phyloP scores from a whole-genome alignment of 2,113 vertebrate species.

The Pyxicephalus adspersus region DNA sequence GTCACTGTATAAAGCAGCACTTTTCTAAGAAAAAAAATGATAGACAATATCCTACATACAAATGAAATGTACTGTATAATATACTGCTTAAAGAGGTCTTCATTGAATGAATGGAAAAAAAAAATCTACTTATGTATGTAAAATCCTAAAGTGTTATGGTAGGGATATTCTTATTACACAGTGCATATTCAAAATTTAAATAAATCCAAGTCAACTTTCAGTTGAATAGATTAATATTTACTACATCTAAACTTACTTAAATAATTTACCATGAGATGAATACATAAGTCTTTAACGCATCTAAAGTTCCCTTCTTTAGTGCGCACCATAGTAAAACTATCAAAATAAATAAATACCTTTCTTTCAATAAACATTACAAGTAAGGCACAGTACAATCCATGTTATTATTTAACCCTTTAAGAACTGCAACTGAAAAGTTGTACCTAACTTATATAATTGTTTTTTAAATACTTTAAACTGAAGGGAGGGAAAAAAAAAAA shows the following conservation, averaged over 20 bases:
- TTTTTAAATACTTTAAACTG: slow-evolving; percentile 79
- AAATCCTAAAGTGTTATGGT: slow-evolving; percentile 88
- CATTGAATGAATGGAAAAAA: slow-evolving; percentile 73
- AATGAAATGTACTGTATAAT: slow-evolving; percentile 71
- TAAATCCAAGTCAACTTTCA: slow-evolving; percentile 94
- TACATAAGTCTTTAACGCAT: slow-evolving; percentile 91
- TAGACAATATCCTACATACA: slow-evolving; percentile 72
- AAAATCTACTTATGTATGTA: slow-evolving; percentile 80
- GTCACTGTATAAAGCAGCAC: slow-evolving; percentile 91
- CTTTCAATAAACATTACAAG: slow-evolving; percentile 95
- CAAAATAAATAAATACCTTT: slow-evolving; percentile 95
- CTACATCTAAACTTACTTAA: slow-evolving; percentile 93
- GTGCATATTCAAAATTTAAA: slow-evolving; percentile 98
- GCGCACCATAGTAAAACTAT: slow-evolving; percentile 91
- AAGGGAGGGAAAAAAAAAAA: slow-evolving; percentile 75
- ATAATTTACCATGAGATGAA: slow-evolving; percentile 99
- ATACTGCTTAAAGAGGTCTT: slow-evolving; percentile 72
- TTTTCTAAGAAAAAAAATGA: slow-evolving; percentile 70
- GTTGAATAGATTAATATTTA: slow-evolving; percentile 96
- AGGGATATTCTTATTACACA: slow-evolving; percentile 86
- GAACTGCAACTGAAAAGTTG: slow-evolving; percentile 74
- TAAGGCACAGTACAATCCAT: slow-evolving; percentile 95
- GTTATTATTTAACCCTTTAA: slow-evolving; percentile 75
- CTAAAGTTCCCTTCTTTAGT: slow-evolving; percentile 93
- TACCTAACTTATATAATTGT: slow-evolving; percentile 72